A percentile compares a stretch with the other conserved stretches of the same genome.
Conservation (phyloP, 2,113 vertebrate genomes). For the Mionectes macconnelli region DNA sequence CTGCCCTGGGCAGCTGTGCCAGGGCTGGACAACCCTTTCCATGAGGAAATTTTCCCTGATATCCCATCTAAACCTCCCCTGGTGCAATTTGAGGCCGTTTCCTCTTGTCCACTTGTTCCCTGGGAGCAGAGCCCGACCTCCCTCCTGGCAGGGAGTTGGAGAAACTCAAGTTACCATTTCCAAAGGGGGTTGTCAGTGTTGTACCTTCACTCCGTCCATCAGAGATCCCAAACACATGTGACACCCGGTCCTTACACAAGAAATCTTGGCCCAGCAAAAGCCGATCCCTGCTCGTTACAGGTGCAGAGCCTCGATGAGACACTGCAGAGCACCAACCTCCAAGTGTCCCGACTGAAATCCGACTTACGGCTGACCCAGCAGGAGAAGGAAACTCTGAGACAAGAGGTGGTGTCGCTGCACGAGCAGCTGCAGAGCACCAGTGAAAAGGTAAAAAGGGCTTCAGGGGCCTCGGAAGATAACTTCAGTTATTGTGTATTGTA, state of each 20-base stretch:
- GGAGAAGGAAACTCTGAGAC: conserved; percentile 85
- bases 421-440: conserved; percentile 80
- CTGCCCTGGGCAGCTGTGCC: background rate
- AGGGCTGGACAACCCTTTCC: background rate
- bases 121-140: background rate
- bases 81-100: background rate
- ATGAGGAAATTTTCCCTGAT: background rate
- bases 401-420: conserved; percentile 80
- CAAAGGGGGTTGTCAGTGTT: accelerated
- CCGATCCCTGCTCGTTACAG: conserved; percentile 41
- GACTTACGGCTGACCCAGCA: conserved; percentile 80
- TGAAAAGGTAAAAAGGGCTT: conserved; percentile 77
- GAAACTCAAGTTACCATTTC: background rate
- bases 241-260: accelerated
- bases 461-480: background rate
- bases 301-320: conserved; percentile 79
- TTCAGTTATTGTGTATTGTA: accelerated
- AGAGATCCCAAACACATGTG: background rate
- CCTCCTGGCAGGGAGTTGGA: no score
- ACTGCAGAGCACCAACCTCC: conserved; percentile 78
- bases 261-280: background rate
- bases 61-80: background rate
- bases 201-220: background rate
- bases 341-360: conserved; percentile 76
- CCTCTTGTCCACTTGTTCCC: background rate